Percentiles rank a stretch among this genome's conserved stretches.
Conservation (phyloP, 2,113 vertebrate genomes). For the Elephantulus edwardii region DNA sequence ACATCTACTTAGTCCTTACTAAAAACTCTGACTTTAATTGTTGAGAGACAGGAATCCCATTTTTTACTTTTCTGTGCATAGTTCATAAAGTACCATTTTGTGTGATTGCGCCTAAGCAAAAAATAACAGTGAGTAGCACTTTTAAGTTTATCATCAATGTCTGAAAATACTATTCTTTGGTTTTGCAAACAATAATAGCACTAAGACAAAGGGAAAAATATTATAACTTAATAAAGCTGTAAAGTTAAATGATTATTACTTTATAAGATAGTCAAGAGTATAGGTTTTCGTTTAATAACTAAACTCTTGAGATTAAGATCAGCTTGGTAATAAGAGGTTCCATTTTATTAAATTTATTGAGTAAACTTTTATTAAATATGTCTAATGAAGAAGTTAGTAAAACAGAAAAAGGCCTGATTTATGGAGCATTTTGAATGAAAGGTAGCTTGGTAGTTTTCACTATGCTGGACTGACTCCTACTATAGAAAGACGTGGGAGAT, state of each 20-base stretch:
- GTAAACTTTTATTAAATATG: slow-evolving; percentile 32
- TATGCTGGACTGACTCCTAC: background rate
- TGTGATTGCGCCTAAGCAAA: background rate
- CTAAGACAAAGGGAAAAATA: background rate
- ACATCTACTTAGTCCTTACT: slow-evolving; percentile 16
- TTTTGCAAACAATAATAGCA: slow-evolving; percentile 18
- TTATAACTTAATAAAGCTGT: slow-evolving; percentile 27
- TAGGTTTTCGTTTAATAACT: slow-evolving; percentile 50
- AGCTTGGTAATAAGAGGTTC: slow-evolving; percentile 24
- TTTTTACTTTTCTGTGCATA: background rate
- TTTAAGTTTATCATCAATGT: slow-evolving; percentile 34
- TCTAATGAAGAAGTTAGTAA: background rate
- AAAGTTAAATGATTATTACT: background rate
- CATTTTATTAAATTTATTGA: slow-evolving; percentile 47
- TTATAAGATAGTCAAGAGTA: background rate
- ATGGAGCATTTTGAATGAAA: background rate
- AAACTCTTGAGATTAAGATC: slow-evolving; percentile 42
- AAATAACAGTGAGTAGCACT: slow-evolving; percentile 5
- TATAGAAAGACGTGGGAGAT: background rate
- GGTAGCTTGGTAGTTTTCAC: background rate
- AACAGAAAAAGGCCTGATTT: background rate
- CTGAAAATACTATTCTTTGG: background rate
- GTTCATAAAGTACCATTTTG: background rate
- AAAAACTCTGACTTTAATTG: slow-evolving; percentile 7
- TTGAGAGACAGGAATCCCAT: background rate